Percentiles rank a stretch among this genome's conserved stretches.
Conservation (phyloP, 2,888 invertebrate genomes). For the Stomorhina lunata region DNA sequence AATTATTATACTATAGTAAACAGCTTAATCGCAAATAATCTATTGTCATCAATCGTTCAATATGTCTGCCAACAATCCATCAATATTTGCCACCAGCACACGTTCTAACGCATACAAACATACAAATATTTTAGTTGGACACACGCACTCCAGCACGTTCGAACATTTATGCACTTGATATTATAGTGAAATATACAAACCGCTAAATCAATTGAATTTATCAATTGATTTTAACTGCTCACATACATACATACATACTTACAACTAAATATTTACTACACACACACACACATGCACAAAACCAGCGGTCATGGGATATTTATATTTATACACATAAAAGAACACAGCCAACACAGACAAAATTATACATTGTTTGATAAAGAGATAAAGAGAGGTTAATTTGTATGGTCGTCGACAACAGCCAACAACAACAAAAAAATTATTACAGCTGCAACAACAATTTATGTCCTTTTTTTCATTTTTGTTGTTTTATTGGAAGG, state of each 20-base stretch:
- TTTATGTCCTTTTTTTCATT: not conserved
- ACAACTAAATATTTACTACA: constrained; percentile 26
- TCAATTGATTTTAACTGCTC: constrained; percentile 79
- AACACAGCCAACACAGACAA: not conserved
- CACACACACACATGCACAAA: not conserved
- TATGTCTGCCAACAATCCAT: constrained; percentile 77
- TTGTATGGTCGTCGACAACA: constrained; percentile 30
- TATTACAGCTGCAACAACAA: constrained; percentile 10
- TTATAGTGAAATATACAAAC: constrained; percentile 70
- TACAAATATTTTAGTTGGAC: not conserved
- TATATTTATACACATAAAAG: not conserved
- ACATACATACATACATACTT: constrained; percentile 69
- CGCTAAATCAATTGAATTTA: constrained; percentile 78
- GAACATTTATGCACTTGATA: constrained; percentile 12
- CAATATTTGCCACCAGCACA: constrained; percentile 66
- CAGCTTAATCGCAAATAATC: constrained; percentile 68
- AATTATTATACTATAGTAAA: constrained; percentile 55
- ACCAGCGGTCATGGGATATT: constrained; percentile 1
- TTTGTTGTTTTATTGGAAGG: constrained; percentile 33
- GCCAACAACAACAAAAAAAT: not conserved
- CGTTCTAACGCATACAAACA: not conserved
- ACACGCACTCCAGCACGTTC: constrained; percentile 13
- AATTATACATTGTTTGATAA: constrained; percentile 25
- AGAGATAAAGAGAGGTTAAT: constrained; percentile 58
- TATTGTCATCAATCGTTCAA: constrained; percentile 70